A percentile compares a stretch with the other conserved stretches of the same genome.
Conservation (phyloP, 2,113 vertebrate genomes). For the Eurystomus gularis region DNA sequence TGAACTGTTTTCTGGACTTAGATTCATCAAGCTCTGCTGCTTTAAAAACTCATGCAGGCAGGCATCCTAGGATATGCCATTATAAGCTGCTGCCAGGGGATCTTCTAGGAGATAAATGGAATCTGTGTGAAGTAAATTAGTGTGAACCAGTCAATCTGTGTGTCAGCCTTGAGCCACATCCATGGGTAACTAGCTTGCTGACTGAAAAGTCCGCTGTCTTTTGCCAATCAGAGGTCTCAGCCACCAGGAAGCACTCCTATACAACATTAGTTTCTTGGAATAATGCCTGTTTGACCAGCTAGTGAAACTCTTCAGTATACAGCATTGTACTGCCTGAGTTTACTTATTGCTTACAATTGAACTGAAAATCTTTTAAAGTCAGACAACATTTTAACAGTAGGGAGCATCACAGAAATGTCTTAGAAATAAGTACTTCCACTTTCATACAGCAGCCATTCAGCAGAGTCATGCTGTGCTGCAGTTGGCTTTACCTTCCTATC, state of each 20-base stretch:
- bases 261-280: slow-evolving; percentile 35
- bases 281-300: slow-evolving; percentile 54
- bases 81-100: slow-evolving; percentile 82
- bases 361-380: slow-evolving; percentile 57
- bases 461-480: slow-evolving; percentile 17
- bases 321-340: slow-evolving; percentile 8
- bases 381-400: slow-evolving; percentile 55
- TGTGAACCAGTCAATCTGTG: slow-evolving; percentile 84
- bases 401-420: slow-evolving; percentile 47
- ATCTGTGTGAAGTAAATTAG: slow-evolving; percentile 87
- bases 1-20: slow-evolving; percentile 77
- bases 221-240: slow-evolving; percentile 63
- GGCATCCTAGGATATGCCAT: slow-evolving; percentile 81
- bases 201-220: slow-evolving; percentile 69
- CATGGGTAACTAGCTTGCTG: slow-evolving; percentile 76
- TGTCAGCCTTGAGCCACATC: slow-evolving; percentile 81
- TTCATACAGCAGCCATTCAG: slow-evolving; percentile 12
- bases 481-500: slow-evolving; percentile 36
- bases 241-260: slow-evolving; percentile 61
- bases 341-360: slow-evolving; percentile 51
- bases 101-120: slow-evolving; percentile 84
- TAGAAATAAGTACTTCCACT: slow-evolving; percentile 56
- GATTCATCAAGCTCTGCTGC: slow-evolving; percentile 77
- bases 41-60: slow-evolving; percentile 78
- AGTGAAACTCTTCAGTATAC: slow-evolving; percentile 22